Evolutionary conservation across 2,797 vertebrate species (phyloP), one percentile per base, ranked within the genome.

Genomic region (Cetoscarus ocellatus): DNA sequence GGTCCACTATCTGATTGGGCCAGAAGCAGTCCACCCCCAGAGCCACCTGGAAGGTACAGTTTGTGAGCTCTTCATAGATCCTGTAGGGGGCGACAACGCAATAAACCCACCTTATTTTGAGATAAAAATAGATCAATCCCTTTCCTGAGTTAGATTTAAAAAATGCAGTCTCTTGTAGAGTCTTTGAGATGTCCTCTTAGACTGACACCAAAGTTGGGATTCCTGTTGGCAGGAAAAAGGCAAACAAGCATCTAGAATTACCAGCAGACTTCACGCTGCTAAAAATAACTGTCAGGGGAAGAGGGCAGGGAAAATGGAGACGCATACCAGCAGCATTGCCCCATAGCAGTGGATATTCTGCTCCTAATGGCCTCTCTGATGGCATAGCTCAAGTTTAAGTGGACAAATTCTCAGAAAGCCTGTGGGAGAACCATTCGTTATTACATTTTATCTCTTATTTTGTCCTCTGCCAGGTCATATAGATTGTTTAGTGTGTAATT

Each of bases 1-100:
- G 81, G 39, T 98, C 96, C n/a, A 97, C 94, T 0, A 91, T 70
- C 0, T 82, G 83, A 40, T 96, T 96, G 1, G 97, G 97, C 97
- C 97, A 98, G 90, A 92, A 96, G 83, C 96, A 97, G 79, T 89
- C 79, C 63, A 96, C 79, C 55, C 72, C 83, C 6, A 82, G 8
- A 0, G 96, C 95, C 35, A 96, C 79, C 1, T 93, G 87, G 62
- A 8, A 80, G 11, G 96, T 97, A 90, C 96, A 98, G 90, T 96
- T 95, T 0, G 94, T 95, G 3, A 97, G 91, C 17, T 91, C 93
- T 7, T 82, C 73, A 0, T 98, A 98, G 15, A 90, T 94, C 86
- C 97, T 98, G 92, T 64, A 85, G 75, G 43, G 68, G 80, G 70
- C 40, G n/a, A 79, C 61, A 75, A 13, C 43, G 40, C 44, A 67